These are phyloP conservation scores for Macrosteles quadrilineatus DNA, from an alignment of 1,140 invertebrate genomes.

Conservation along the genomic window DNA sequence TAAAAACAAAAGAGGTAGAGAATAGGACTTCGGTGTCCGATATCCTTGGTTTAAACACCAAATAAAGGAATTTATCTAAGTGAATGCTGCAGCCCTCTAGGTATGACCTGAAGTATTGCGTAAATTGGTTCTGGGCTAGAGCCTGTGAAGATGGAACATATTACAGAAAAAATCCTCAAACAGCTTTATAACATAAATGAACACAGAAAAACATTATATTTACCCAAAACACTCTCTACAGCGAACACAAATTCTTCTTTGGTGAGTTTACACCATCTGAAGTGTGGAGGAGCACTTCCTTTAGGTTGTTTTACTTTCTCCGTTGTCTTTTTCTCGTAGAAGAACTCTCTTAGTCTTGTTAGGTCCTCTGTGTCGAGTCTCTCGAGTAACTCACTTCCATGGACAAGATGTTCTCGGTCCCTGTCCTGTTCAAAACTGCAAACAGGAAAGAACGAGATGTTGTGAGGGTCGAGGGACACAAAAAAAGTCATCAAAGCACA, in stretches of 20 bases:
- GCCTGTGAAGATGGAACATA: no score
- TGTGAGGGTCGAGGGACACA: neutral
- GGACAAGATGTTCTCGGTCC: neutral
- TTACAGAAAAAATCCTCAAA: no score
- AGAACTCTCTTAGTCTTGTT: neutral
- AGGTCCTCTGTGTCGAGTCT: conserved; percentile 12
- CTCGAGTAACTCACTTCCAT: neutral
- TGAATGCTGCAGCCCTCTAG: no score
- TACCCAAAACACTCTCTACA: conserved; percentile 13
- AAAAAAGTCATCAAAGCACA: neutral
- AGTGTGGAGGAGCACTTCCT: conserved; percentile 13
- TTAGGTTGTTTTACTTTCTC: conserved; percentile 19
- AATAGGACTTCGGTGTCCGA: no score
- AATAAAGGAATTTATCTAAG: no score
- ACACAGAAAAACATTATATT: neutral
- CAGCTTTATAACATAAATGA: no score
- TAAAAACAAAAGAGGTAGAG: no score
- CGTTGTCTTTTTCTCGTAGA: conserved; percentile 1
- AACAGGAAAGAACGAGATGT: neutral
- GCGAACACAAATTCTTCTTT: conserved; percentile 13
- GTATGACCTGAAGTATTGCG: no score
- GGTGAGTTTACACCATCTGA: neutral
- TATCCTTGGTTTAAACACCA: no score
- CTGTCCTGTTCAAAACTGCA: conserved; percentile 7
- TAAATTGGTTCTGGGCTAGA: no score